Base-by-base conservation (phyloP, 2,888 invertebrate species). In the Drosophila mulleri region DNA sequence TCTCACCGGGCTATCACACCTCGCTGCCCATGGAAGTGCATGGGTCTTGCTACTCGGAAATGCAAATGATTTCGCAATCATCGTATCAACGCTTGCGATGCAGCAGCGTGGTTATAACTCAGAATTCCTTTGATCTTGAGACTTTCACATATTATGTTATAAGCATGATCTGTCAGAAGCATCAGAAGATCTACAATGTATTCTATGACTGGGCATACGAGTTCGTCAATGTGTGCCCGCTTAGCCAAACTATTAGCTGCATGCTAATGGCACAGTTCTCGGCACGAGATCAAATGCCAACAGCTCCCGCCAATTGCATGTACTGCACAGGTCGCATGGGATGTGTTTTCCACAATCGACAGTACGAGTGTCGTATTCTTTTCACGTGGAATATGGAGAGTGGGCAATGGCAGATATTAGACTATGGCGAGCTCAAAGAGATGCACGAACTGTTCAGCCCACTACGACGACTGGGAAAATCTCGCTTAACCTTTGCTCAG, bases 161-260 rank as follows among this genome's bases (percentile, higher is more conserved):
- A 18, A 93, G 92, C 66, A 89, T 92, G 69, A 82, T 93, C n/a
- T 93, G 93, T 66, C 92, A 92, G 57, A 92, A 92, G 69, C 92
- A 93, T 73, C 92, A 93, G 50, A 93, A 93, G 72, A 92, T 90
- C 53, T 93, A 93, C 72, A 92, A 92, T 70, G 92, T 93, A 29
- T 92, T 93, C 78, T 92, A 93, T 62, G 93, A 93, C 72, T 92
- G 93, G 92, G 93, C 93, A 2, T 93, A 91, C 69, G 93, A 93
- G 72, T 72, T 93, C 41, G 90, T 93, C 32, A 91, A 90, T 77
- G 93, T 93, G 20, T 93, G 93, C 53, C 92, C 93, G 0, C 74
- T 91, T 2, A 92, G 92, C 41, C 90, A 91, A 44, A 91, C 90
- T 0, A 86, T 93, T 20, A 89, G 90, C 48, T 92, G 92, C n/a